A percentile compares a stretch with the other conserved stretches of the same genome.
Evolutionary conservation across 2,113 vertebrate genomes (phyloP).

Genomic region (Cyanistes caeruleus): DNA sequence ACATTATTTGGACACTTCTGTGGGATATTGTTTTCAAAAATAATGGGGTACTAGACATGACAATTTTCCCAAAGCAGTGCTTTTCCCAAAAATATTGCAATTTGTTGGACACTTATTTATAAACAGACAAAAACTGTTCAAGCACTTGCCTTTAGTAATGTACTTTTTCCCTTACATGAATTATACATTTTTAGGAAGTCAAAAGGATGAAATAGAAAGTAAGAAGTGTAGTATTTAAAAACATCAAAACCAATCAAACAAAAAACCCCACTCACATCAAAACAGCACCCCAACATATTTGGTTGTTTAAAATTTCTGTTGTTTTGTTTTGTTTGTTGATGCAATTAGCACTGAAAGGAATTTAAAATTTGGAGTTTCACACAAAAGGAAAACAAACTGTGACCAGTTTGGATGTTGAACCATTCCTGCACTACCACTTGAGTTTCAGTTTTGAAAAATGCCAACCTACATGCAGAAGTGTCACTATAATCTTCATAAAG

Average conservation of each 20-base stretch:
- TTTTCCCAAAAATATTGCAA: not conserved
- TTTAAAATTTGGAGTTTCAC: not conserved
- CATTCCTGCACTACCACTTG: not conserved
- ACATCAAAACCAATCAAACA: not conserved
- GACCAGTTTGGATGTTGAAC: not conserved
- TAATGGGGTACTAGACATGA: not conserved
- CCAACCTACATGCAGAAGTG: not conserved
- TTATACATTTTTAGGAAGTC: not conserved
- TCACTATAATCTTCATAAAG: not conserved
- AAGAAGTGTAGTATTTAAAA: not conserved
- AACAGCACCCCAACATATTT: accelerated
- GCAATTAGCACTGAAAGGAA: not conserved
- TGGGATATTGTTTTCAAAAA: not conserved
- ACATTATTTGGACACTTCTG: not conserved
- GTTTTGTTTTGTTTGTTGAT: not conserved
- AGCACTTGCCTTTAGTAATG: not conserved
- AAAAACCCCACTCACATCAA: accelerated
- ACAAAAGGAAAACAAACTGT: not conserved
- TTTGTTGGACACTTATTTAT: not conserved
- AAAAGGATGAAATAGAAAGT: not conserved
- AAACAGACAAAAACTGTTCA: not conserved
- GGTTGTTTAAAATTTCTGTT: not conserved
- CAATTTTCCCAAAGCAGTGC: not conserved
- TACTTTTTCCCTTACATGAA: not conserved
- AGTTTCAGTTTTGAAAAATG: not conserved